A percentile compares a stretch with the other conserved stretches of the same genome.
phyloP scores from a whole-genome alignment of 2,113 vertebrate species.

The Salminus brasiliensis region DNA sequence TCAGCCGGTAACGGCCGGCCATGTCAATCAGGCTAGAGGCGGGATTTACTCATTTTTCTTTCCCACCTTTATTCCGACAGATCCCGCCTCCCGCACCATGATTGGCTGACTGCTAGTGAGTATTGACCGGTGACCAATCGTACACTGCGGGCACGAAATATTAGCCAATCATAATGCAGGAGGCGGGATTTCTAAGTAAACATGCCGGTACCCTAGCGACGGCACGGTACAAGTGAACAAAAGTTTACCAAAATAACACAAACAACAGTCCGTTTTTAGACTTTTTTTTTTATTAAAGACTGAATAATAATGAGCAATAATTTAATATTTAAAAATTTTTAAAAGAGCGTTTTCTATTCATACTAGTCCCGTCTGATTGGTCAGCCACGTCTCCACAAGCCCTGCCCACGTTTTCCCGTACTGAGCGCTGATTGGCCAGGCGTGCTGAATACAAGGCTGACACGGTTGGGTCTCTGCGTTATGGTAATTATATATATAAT shows the following conservation, averaged over 20 bases:
- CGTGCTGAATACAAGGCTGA: not conserved
- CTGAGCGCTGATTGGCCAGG: not conserved
- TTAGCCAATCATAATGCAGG: not conserved
- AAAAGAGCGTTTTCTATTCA: not conserved
- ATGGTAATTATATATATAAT: no score
- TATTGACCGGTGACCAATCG: not conserved
- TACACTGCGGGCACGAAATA: not conserved
- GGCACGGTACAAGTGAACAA: not conserved
- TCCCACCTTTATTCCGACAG: not conserved
- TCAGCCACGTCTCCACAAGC: not conserved
- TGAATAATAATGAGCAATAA: no score
- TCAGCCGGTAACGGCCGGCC: conserved; percentile 42
- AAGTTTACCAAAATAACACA: no score
- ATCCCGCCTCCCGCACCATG: not conserved
- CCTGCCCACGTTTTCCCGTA: not conserved
- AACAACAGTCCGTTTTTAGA: not conserved
- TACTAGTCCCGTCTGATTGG: not conserved
- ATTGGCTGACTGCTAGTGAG: not conserved
- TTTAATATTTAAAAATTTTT: not conserved
- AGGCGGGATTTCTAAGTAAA: not conserved
- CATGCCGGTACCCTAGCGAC: not conserved
- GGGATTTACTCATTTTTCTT: not conserved
- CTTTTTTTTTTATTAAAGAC: no score
- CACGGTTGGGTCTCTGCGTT: no score
- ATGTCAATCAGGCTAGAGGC: conserved; percentile 64